Evolutionary conservation across 2,113 vertebrate species (phyloP), one percentile per base, ranked within the genome.

Genomic region (Microcebus jonahi): DNA sequence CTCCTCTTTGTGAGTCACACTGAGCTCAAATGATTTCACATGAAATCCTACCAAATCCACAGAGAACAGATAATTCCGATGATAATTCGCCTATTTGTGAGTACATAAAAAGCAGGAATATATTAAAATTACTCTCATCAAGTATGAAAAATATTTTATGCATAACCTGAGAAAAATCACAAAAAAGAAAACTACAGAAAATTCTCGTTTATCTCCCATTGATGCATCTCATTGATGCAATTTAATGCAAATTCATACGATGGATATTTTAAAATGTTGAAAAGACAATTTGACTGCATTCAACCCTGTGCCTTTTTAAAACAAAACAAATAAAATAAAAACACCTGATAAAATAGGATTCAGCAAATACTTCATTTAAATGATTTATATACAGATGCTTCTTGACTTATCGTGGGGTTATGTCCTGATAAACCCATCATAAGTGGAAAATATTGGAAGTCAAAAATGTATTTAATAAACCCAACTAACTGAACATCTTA

Each of bases 11-110:
- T 45, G 42, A 82, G 48, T 88, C 71, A 91, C 68, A 88, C 42
- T 15, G 63, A 39, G 6, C 20, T 70, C 50, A 91, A 23, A 95
- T 59, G 36, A 27, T 86, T 93, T 93, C 75, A 81, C 34, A 59
- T 59, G 45, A 92, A 95, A 89, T 71, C 34, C 31, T 89, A 89
- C 45, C 70, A 92, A 92, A 90, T 94, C 39, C 25, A 61, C 82
- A 82, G 39, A 80, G 50, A 89, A 88, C 10, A 84, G 53, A 73
- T 67, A 1, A 90, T 81, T 89, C 48, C 59, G 25, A 88, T 83
- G 27, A 13, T 71, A 94, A 91, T 50, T 83, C 55, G 39, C 45
- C 20, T 83, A 65, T 59, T 91, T 18, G 65, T 79, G 36, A 71
- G 42, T 48, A 71, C 7, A 86, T 87, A 93, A 63, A 76, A 93